These are phyloP conservation scores for Drosophila nasuta DNA, from an alignment of 1,140 invertebrate species.

Conservation along the genomic window DNA sequence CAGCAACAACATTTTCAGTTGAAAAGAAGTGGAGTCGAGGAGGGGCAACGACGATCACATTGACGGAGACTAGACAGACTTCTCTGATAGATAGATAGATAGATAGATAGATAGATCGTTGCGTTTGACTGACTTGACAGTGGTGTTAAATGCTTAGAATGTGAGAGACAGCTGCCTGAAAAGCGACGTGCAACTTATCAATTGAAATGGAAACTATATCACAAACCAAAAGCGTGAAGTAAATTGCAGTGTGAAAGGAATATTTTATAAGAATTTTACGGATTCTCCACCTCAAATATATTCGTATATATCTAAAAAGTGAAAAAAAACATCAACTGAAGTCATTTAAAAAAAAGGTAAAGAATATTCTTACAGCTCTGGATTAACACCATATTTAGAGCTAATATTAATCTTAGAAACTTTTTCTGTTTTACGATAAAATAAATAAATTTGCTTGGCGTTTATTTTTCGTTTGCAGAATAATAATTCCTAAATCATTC, in stretches of 20 bases:
- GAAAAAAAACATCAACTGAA: no score
- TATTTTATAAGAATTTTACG: no score
- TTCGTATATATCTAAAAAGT: no score
- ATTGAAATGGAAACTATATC: slow-evolving; percentile 7
- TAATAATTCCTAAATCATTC: no score
- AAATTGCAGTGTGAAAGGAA: background rate
- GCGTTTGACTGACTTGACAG: slow-evolving; percentile 66
- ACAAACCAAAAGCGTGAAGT: background rate
- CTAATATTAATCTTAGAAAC: no score
- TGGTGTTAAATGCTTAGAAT: slow-evolving; percentile 51
- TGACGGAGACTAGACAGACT: slow-evolving; percentile 46
- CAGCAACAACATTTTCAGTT: slow-evolving; percentile 40
- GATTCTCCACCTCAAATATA: no score
- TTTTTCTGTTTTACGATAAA: no score
- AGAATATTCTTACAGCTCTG: no score
- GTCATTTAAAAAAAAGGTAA: no score
- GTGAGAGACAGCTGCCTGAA: slow-evolving; percentile 44
- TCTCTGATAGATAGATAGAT: slow-evolving; percentile 72
- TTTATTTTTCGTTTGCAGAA: no score
- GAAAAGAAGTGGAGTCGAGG: background rate
- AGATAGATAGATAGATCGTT: slow-evolving; percentile 64
- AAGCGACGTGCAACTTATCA: slow-evolving; percentile 17
- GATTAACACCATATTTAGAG: no score
- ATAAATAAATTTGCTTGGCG: no score
- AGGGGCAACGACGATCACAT: background rate